Evolutionary conservation across 1,140 invertebrate genomes (phyloP).

Genomic region (Aphaenogaster floridana): DNA sequence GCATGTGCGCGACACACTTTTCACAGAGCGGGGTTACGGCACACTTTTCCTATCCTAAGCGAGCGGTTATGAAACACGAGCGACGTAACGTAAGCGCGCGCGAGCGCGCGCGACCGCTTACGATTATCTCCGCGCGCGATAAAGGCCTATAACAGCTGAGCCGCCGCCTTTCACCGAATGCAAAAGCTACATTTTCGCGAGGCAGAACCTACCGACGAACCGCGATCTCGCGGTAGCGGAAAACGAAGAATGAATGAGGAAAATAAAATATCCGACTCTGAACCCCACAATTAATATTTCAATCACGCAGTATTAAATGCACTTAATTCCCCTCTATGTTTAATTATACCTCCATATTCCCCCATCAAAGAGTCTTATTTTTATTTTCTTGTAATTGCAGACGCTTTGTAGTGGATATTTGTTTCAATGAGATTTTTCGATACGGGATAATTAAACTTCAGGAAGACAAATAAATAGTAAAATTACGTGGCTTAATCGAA

Average conservation of each 20-base stretch:
- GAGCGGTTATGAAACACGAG: slow-evolving; percentile 42
- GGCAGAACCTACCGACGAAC: neutral
- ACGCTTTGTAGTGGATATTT: neutral
- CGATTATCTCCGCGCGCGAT: slow-evolving; percentile 49
- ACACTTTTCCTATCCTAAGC: slow-evolving; percentile 62
- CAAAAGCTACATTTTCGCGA: slow-evolving; percentile 23
- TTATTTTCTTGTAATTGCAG: neutral
- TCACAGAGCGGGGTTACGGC: slow-evolving; percentile 40
- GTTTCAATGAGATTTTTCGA: neutral
- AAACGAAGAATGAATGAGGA: neutral
- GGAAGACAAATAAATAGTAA: neutral
- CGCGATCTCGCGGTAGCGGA: neutral
- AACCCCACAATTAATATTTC: neutral
- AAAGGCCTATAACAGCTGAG: slow-evolving; percentile 35
- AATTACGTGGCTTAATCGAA: neutral
- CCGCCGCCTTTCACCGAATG: slow-evolving; percentile 49
- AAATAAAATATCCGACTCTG: neutral
- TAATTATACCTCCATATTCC: neutral
- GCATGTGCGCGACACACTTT: slow-evolving; percentile 44
- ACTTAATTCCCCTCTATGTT: neutral
- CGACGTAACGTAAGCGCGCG: slow-evolving; percentile 56
- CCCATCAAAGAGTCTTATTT: no score
- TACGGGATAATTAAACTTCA: neutral
- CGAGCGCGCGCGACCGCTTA: neutral
- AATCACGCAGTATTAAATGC: neutral